Evolutionary conservation across 2,888 invertebrate genomes (phyloP).

Genomic region (Smittia sp.): DNA sequence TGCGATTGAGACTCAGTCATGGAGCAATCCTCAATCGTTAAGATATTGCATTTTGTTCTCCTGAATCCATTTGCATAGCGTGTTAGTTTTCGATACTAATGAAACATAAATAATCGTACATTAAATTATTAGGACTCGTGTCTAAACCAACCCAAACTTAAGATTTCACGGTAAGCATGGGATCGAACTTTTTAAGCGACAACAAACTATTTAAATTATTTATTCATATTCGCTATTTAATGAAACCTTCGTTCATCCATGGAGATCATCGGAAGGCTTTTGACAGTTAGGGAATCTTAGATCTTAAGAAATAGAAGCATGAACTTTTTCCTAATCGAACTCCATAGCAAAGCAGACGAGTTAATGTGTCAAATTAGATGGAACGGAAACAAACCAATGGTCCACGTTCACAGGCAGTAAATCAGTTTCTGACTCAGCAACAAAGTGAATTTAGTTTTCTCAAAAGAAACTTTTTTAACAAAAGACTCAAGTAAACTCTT

Average conservation of each 20-base stretch:
- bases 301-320: neutral
- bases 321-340: too few relatives aligned
- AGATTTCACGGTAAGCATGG: neutral
- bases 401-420: neutral
- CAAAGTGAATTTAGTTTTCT: neutral
- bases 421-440: neutral
- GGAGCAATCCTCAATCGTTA: neutral
- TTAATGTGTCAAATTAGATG: conserved; percentile 1
- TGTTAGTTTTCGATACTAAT: neutral
- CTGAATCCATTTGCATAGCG: neutral
- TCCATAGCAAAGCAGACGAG: too few relatives aligned
- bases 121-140: neutral
- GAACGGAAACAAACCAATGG: neutral
- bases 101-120: neutral
- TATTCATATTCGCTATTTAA: neutral
- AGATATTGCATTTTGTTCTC: neutral
- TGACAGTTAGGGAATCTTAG: neutral
- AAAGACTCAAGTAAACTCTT: neutral
- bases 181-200: neutral
- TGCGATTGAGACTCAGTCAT: neutral
- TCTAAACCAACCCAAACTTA: conserved; percentile 3
- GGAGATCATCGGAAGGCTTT: neutral
- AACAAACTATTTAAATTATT: conserved; percentile 10
- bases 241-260: neutral
- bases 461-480: neutral